Evolutionary conservation across 2,797 vertebrate genomes (phyloP).

Genomic region (Botia kubotai): DNA sequence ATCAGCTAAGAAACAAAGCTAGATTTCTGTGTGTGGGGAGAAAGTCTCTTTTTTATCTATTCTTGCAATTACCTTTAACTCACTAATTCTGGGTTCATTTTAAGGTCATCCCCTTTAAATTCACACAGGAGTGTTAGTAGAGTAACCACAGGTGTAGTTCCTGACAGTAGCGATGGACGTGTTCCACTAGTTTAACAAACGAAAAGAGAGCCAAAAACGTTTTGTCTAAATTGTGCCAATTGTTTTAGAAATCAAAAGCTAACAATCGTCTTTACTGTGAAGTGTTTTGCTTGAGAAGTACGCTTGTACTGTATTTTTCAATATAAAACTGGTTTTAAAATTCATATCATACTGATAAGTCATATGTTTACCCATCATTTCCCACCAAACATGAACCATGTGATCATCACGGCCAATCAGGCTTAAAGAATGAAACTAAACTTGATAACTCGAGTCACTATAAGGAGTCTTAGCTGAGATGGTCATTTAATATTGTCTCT

Average conservation of each 20-base stretch:
- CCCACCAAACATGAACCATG: constrained; percentile 44
- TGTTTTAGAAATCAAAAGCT: no score
- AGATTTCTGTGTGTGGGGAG: neutral
- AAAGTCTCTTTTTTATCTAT: neutral
- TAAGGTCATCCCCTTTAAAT: neutral
- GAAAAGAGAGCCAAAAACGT: no score
- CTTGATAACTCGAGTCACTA: constrained; percentile 2
- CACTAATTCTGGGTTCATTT: neutral
- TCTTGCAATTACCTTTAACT: neutral
- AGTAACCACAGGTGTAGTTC: no score
- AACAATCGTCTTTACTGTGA: no score
- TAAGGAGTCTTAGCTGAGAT: neutral
- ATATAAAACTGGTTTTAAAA: no score
- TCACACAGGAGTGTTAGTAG: no score
- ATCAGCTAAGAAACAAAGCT: neutral
- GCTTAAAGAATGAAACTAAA: constrained; percentile 50
- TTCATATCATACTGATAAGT: neutral
- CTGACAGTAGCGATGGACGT: no score
- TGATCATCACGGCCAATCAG: constrained; percentile 54
- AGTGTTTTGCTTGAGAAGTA: no score
- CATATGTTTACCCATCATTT: constrained; percentile 18
- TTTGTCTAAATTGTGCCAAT: no score
- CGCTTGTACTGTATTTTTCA: no score
- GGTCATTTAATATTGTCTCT: neutral
- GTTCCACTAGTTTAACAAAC: no score